Percentiles rank a stretch among this genome's conserved stretches.
Evolutionary conservation across 2,888 invertebrate species (phyloP).

Genomic region (Acronicta psi): DNA sequence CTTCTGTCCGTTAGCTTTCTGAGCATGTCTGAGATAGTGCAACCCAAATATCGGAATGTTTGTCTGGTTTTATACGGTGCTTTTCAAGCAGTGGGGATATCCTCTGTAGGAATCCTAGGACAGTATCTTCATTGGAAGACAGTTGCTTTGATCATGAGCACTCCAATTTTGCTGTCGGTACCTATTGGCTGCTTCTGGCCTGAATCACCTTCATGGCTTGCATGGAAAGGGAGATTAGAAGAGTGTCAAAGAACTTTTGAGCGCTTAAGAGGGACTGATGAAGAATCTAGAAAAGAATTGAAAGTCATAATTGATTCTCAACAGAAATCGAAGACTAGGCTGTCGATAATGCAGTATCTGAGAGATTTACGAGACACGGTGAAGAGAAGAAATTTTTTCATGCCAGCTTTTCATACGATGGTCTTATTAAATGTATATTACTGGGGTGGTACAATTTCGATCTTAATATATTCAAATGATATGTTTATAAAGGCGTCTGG

Average conservation of each 20-base stretch:
- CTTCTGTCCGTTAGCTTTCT: constrained; percentile 38
- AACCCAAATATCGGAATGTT: constrained; percentile 37
- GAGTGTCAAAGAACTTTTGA: constrained; percentile 44
- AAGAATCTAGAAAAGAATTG: constrained; percentile 42
- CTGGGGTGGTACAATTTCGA: neutral
- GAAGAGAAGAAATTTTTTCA: constrained; percentile 29
- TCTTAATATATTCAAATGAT: neutral
- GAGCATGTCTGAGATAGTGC: constrained; percentile 48
- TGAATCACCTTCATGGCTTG: constrained; percentile 53
- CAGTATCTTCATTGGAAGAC: constrained; percentile 46
- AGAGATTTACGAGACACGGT: constrained; percentile 14
- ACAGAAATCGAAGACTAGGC: constrained; percentile 15
- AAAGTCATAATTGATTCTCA: constrained; percentile 26
- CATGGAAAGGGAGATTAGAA: constrained; percentile 37
- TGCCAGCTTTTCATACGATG: constrained; percentile 18
- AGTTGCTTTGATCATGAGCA: constrained; percentile 35
- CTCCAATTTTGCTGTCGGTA: constrained; percentile 31
- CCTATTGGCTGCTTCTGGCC: constrained; percentile 43
- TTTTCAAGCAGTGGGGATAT: constrained; percentile 36
- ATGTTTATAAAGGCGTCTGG: neutral
- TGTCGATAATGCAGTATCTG: neutral
- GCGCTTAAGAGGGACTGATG: constrained; percentile 41
- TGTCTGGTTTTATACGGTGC: constrained; percentile 39
- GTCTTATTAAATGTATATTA: neutral
- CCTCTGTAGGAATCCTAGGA: constrained; percentile 37